phyloP scores from a whole-genome alignment of 2,888 invertebrate genomes.

The Dioctria linearis region DNA sequence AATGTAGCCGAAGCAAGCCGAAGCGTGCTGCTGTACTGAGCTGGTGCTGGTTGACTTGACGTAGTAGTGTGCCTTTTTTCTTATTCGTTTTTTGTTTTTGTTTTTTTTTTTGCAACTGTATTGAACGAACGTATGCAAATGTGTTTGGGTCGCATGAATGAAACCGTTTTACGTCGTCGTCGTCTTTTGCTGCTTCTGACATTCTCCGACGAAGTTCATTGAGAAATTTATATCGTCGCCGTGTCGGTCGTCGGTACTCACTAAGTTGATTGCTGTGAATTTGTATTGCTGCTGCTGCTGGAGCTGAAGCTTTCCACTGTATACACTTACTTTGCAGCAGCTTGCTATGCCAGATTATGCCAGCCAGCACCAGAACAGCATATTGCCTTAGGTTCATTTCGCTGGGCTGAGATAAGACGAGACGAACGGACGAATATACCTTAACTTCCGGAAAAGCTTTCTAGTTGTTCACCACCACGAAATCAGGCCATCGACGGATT shows the following conservation, averaged over 20 bases:
- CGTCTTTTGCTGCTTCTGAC: slow-evolving; percentile 27
- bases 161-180: slow-evolving; percentile 45
- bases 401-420: background rate
- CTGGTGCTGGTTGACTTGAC: slow-evolving; percentile 18
- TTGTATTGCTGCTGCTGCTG: slow-evolving; percentile 15
- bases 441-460: slow-evolving; percentile 33
- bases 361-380: too few relatives aligned
- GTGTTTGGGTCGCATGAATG: slow-evolving; percentile 44
- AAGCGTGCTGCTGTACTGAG: slow-evolving; percentile 10
- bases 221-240: slow-evolving; percentile 34
- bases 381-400: slow-evolving; percentile 15
- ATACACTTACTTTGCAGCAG: too few relatives aligned
- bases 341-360: too few relatives aligned
- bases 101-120: slow-evolving; percentile 20
- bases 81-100: slow-evolving; percentile 1
- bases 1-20: slow-evolving; percentile 17
- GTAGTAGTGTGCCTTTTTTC: slow-evolving; percentile 5
- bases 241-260: background rate
- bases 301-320: slow-evolving; percentile 29
- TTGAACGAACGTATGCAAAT: slow-evolving; percentile 39
- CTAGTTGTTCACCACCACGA: background rate
- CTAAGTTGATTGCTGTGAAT: background rate
- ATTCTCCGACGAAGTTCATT: slow-evolving; percentile 32
- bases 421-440: background rate
- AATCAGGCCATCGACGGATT: slow-evolving; percentile 25